A percentile compares a stretch with the other conserved stretches of the same genome.
These are phyloP conservation scores for Astropecten irregularis DNA, from an alignment of 53 echinoderm and acorn worm genomes.

Conservation along the genomic window DNA sequence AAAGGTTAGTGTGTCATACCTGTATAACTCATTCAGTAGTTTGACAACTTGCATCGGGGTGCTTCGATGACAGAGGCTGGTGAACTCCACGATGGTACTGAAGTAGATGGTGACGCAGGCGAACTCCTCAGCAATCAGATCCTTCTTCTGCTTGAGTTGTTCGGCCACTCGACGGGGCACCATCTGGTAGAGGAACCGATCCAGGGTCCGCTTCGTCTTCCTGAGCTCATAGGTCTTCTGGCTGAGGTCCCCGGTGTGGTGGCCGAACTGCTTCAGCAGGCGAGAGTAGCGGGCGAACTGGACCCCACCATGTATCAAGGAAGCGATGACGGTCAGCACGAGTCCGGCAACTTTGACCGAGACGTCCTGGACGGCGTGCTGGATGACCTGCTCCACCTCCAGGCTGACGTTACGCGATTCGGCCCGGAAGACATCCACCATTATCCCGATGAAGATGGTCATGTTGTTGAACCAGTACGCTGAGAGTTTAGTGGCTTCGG, in stretches of 20 bases:
- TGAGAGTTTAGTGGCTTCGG: neutral
- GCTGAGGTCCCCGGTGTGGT: slow-evolving; percentile 50
- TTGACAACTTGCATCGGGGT: slow-evolving; percentile 78
- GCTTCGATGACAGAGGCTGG: slow-evolving; percentile 54
- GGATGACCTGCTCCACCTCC: neutral
- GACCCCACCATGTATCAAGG: slow-evolving; percentile 61
- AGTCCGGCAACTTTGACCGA: slow-evolving; percentile 39
- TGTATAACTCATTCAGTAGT: slow-evolving; percentile 61
- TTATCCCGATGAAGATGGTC: slow-evolving; percentile 43
- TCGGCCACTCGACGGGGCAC: slow-evolving; percentile 74
- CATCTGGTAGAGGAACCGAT: slow-evolving; percentile 76
- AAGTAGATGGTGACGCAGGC: slow-evolving; percentile 83
- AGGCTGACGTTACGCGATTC: neutral
- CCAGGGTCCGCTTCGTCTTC: slow-evolving; percentile 68
- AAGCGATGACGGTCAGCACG: slow-evolving; percentile 44
- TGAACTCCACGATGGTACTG: slow-evolving; percentile 92
- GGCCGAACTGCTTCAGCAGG: slow-evolving; percentile 44
- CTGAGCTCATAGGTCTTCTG: slow-evolving; percentile 68
- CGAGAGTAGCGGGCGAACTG: slow-evolving; percentile 58
- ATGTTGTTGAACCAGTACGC: slow-evolving; percentile 67
- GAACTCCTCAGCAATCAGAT: slow-evolving; percentile 74
- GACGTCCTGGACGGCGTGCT: slow-evolving; percentile 12
- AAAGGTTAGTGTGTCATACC: neutral
- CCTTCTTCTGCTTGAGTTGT: slow-evolving; percentile 64
- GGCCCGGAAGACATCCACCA: neutral